Percentiles rank a stretch among this genome's conserved stretches.
Evolutionary conservation across 1,140 invertebrate species (phyloP).

Genomic region (Lepidurus couesii): DNA sequence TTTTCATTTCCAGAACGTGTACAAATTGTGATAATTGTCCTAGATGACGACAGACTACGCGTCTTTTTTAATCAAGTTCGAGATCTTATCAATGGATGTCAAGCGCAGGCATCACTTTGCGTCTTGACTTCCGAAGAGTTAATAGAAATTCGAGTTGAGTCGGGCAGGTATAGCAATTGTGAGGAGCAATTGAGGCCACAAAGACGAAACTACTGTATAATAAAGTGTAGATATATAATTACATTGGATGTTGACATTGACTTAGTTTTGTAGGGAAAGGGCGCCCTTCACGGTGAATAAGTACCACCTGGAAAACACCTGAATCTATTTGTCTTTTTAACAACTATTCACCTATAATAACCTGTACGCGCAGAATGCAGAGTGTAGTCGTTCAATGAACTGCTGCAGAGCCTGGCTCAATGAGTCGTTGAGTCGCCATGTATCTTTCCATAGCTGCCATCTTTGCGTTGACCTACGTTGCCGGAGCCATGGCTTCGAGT

Average conservation of each 20-base stretch:
- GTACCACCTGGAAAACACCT: neutral
- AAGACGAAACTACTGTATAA: neutral
- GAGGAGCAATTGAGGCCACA: neutral
- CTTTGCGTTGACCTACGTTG: neutral
- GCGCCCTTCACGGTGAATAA: neutral
- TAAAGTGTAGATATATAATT: neutral
- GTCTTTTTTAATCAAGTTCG: neutral
- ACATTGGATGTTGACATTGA: neutral
- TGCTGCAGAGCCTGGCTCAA: neutral
- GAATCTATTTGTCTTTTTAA: neutral
- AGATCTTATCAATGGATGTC: neutral
- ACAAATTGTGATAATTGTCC: neutral
- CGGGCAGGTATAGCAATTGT: too few relatives aligned
- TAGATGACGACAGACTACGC: neutral
- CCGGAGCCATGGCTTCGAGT: conserved; percentile 1
- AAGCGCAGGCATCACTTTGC: neutral
- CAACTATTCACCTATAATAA: neutral
- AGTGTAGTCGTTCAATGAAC: neutral
- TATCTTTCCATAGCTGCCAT: neutral
- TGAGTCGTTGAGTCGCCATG: neutral
- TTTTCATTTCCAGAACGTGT: neutral
- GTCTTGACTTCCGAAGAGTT: neutral
- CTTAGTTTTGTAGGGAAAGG: neutral
- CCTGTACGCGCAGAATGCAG: neutral
- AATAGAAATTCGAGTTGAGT: too few relatives aligned